Percentiles rank a stretch among this genome's conserved stretches.
These are phyloP conservation scores for Coenobita brevimanus DNA, from an alignment of 1,140 invertebrate species.

Conservation along the genomic window DNA sequence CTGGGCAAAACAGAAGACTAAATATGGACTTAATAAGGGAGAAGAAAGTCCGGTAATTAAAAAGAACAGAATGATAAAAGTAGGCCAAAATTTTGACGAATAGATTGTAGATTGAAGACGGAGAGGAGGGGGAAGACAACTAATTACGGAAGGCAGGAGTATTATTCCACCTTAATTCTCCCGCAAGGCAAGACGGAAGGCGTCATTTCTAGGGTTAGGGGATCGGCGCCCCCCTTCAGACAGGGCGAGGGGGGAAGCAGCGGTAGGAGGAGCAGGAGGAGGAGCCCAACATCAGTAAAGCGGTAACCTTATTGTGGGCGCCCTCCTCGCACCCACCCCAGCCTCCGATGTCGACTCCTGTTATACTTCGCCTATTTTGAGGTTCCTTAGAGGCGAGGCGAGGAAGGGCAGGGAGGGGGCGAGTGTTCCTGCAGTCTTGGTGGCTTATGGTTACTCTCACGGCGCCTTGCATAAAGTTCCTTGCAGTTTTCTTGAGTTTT, in stretches of 20 bases:
- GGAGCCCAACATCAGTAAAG: no score
- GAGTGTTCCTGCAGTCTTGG: no score
- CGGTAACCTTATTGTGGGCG: no score
- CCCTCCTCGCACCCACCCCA: no score
- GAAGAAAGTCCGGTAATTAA: slow-evolving; percentile 51
- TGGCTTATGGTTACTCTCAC: no score
- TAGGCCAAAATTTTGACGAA: slow-evolving; percentile 45
- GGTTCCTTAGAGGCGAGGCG: no score
- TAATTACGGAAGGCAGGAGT: slow-evolving; percentile 51
- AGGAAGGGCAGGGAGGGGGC: no score
- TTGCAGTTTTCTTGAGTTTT: no score
- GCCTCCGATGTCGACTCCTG: no score
- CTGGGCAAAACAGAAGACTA: slow-evolving; percentile 45
- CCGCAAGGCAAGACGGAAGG: slow-evolving; percentile 46
- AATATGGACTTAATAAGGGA: slow-evolving; percentile 55
- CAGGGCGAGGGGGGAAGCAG: neutral
- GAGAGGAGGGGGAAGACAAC: slow-evolving; percentile 42
- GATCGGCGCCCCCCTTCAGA: slow-evolving; percentile 11
- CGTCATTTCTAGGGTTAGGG: slow-evolving; percentile 35
- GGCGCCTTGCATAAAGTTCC: no score
- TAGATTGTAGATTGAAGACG: slow-evolving; percentile 51
- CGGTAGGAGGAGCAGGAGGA: no score
- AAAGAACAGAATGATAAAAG: slow-evolving; percentile 53
- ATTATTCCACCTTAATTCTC: slow-evolving; percentile 40
- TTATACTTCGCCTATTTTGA: no score